Evolutionary conservation across 2,888 invertebrate genomes (phyloP).

Genomic region (Taphrorychus bicolor): DNA sequence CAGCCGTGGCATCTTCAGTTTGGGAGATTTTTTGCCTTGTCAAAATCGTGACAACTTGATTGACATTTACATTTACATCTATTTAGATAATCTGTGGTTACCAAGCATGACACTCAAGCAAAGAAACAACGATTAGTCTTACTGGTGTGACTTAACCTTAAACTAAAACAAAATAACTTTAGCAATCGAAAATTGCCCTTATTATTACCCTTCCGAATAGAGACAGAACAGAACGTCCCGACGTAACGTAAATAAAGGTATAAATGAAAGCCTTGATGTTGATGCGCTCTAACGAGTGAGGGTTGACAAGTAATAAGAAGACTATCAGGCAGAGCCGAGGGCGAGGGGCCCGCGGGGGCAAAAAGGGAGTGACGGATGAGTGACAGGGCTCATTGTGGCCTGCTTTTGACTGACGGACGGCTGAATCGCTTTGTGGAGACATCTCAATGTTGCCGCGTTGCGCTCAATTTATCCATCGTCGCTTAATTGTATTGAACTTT

Average conservation of each 20-base stretch:
- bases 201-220: slow-evolving; percentile 7
- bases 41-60: no score
- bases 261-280: slow-evolving; percentile 52
- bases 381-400: slow-evolving; percentile 57
- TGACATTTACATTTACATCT: no score
- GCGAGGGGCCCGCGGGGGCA: slow-evolving; percentile 46
- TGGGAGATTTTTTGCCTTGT: no score
- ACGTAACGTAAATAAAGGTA: slow-evolving; percentile 47
- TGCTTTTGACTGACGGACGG: slow-evolving; percentile 52
- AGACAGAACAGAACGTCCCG: slow-evolving; percentile 3
- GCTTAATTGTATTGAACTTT: no score
- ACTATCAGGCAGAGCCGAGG: slow-evolving; percentile 46
- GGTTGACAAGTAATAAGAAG: slow-evolving; percentile 51
- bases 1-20: no score
- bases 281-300: slow-evolving; percentile 47
- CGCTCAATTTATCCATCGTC: no score
- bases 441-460: background rate
- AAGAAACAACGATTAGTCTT: no score
- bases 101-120: no score
- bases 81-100: no score
- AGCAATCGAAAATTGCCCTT: no score
- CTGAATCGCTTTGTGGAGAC: slow-evolving; percentile 4
- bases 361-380: slow-evolving; percentile 51
- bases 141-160: no score
- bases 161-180: no score